Evolutionary conservation across 2,797 vertebrate genomes (phyloP).

Genomic region (Jordanella pulchra): DNA sequence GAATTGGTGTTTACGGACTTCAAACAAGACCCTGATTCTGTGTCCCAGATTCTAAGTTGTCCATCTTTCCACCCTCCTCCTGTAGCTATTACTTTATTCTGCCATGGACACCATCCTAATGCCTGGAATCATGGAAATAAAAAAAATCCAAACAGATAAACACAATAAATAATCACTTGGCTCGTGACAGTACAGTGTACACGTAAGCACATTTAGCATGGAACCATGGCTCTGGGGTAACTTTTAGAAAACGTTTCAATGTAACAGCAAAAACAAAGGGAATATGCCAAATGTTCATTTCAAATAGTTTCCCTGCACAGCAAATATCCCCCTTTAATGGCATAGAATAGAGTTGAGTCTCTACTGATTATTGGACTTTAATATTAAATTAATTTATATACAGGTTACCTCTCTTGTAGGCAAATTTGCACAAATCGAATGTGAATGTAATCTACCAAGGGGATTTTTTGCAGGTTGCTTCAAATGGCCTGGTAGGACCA

Average conservation of each 20-base stretch:
- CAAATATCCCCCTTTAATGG: too few relatives aligned
- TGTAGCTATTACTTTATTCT: conserved; percentile 74
- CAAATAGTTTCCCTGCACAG: too few relatives aligned
- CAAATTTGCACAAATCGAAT: too few relatives aligned
- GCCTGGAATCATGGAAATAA: conserved; percentile 63
- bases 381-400: too few relatives aligned
- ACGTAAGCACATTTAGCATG: too few relatives aligned
- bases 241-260: neutral
- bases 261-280: neutral
- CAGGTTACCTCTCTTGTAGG: too few relatives aligned
- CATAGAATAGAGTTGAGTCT: too few relatives aligned
- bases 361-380: too few relatives aligned
- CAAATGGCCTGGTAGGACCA: too few relatives aligned
- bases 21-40: conserved; percentile 68
- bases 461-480: too few relatives aligned
- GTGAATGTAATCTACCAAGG: too few relatives aligned
- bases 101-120: conserved; percentile 85
- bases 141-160: neutral
- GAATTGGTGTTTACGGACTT: conserved; percentile 73
- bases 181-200: neutral
- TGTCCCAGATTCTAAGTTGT: conserved; percentile 79
- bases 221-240: neutral
- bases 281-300: neutral
- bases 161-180: neutral
- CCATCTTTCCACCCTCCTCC: conserved; percentile 83